phyloP scores from a whole-genome alignment of 2,797 vertebrate species.

The Pangasius sanitwongsei region DNA sequence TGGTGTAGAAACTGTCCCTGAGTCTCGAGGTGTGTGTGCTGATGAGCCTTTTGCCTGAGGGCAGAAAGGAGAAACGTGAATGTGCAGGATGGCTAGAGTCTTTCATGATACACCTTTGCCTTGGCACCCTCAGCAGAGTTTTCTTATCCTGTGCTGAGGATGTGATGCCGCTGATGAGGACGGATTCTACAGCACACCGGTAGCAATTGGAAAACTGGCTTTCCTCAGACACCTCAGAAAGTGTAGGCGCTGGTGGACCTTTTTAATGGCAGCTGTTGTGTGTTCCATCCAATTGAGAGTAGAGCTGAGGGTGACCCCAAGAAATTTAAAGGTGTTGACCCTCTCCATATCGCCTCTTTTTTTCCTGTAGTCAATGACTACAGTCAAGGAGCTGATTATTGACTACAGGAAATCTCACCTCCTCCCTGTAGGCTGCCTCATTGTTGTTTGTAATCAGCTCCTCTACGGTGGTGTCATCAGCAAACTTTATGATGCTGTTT shows the following conservation, averaged over 20 bases:
- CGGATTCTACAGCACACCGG: neutral
- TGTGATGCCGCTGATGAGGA: neutral
- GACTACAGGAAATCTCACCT: neutral
- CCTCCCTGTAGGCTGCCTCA: slow-evolving; percentile 6
- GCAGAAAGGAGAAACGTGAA: neutral
- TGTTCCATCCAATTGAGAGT: neutral
- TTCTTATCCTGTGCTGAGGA: neutral
- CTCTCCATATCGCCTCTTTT: neutral
- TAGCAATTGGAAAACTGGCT: neutral
- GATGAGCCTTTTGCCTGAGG: neutral
- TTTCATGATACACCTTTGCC: neutral
- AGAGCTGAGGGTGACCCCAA: neutral
- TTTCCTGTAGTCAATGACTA: neutral
- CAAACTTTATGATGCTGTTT: neutral
- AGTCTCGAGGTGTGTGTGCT: neutral
- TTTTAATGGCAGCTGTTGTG: neutral
- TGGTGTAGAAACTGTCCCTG: neutral
- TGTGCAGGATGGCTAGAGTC: neutral
- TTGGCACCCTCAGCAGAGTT: neutral
- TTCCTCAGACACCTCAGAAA: neutral
- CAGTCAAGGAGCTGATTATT: too few species aligned
- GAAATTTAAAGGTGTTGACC: neutral
- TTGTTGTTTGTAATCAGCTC: slow-evolving; percentile 4
- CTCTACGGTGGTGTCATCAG: neutral
- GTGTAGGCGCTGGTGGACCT: neutral